Conservation (phyloP, 2,888 invertebrate genomes). For the Lasioglossum calceatum region DNA sequence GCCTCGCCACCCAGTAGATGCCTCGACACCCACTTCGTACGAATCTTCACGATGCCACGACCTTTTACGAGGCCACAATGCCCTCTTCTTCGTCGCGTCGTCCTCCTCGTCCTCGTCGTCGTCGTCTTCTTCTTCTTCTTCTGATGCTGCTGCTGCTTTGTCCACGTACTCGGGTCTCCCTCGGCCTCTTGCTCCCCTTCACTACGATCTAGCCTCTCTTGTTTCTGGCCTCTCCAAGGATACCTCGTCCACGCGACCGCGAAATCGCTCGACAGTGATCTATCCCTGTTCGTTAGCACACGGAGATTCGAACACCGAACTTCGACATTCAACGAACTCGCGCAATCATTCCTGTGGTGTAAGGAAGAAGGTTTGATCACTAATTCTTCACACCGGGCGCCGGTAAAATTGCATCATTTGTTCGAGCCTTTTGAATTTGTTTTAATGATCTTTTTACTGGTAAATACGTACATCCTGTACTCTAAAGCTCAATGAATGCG, state of each 20-base stretch:
- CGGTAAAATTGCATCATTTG: too few species aligned
- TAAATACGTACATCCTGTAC: too few species aligned
- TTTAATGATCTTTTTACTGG: too few species aligned
- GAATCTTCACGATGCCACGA: constrained; percentile 64
- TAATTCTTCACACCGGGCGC: too few species aligned
- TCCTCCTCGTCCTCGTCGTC: background rate
- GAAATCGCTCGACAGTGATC: constrained; percentile 1
- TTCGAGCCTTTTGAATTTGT: too few species aligned
- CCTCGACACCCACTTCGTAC: constrained; percentile 64
- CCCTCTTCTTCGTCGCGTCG: constrained; percentile 28
- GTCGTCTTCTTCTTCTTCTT: constrained; percentile 1
- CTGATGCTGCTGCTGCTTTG: background rate
- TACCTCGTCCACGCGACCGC: background rate
- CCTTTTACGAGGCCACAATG: constrained; percentile 63
- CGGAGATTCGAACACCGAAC: too few species aligned
- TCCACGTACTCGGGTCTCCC: background rate
- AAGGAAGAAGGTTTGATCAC: too few species aligned
- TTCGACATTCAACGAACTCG: too few species aligned
- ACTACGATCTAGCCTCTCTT: background rate
- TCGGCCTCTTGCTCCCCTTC: background rate
- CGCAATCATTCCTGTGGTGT: too few species aligned
- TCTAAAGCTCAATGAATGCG: too few species aligned
- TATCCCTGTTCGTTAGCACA: background rate
- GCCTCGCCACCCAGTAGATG: constrained; percentile 49
- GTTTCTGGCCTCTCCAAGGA: background rate